Evolutionary conservation across 2,797 vertebrate genomes (phyloP).

Genomic region (Peromyscus melanophrys): DNA sequence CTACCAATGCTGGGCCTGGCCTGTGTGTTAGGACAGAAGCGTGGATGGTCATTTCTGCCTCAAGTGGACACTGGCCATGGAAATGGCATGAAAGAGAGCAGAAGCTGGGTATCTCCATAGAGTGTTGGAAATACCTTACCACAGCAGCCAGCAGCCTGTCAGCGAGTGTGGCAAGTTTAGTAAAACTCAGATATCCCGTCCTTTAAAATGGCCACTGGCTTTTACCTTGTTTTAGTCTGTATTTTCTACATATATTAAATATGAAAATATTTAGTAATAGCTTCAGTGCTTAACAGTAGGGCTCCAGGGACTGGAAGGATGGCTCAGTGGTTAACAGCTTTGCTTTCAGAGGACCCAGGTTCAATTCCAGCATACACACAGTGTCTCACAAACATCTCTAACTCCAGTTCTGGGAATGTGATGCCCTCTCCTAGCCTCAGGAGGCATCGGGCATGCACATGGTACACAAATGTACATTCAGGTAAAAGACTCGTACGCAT

Average conservation of each 20-base stretch:
- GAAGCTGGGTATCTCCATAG: background rate
- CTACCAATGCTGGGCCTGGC: background rate
- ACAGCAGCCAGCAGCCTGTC: background rate
- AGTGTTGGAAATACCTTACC: background rate
- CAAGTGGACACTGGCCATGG: background rate
- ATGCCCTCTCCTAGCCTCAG: background rate
- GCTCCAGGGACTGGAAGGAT: background rate
- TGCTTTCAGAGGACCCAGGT: background rate
- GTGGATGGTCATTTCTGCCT: background rate
- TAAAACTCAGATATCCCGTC: background rate
- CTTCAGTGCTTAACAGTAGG: background rate
- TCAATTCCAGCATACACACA: background rate
- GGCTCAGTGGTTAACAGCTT: background rate
- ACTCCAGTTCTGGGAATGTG: background rate
- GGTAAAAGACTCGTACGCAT: background rate
- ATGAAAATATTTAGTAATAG: background rate
- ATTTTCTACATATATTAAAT: background rate
- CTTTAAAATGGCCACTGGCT: background rate
- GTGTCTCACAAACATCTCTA: background rate
- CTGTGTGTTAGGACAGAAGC: background rate
- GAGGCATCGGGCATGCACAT: background rate
- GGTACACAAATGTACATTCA: background rate
- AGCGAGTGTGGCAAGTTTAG: background rate
- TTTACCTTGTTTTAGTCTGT: background rate
- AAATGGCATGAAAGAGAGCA: background rate